Conservation (phyloP, 2,113 vertebrate species). For the Scortum barcoo region DNA sequence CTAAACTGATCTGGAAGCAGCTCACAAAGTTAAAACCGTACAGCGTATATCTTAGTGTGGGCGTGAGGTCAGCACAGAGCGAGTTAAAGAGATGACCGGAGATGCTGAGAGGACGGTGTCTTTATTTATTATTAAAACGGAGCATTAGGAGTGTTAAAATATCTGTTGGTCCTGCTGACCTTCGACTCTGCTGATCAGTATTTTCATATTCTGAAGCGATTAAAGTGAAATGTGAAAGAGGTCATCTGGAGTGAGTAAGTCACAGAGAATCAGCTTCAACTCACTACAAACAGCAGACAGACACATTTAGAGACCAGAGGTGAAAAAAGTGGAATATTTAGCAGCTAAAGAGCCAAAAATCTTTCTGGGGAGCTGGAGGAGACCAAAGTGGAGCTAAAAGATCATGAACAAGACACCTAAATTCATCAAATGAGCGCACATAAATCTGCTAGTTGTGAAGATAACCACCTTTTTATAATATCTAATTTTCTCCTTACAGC, state of each 20-base stretch:
- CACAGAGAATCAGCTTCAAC: neutral
- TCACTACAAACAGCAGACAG: too few relatives aligned
- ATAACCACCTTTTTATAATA: neutral
- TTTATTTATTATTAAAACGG: conserved; percentile 18
- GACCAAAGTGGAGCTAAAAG: neutral
- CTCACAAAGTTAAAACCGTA: neutral
- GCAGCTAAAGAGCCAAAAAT: too few relatives aligned
- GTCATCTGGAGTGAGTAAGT: too few relatives aligned
- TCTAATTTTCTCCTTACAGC: too few relatives aligned
- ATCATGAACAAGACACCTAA: neutral
- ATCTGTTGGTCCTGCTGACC: neutral
- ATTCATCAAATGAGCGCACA: neutral
- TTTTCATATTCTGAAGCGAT: neutral
- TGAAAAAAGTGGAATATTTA: neutral
- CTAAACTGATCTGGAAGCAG: neutral
- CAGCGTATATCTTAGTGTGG: neutral
- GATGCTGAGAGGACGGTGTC: neutral
- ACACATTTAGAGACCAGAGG: neutral
- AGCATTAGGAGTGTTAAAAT: neutral
- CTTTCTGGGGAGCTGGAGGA: neutral
- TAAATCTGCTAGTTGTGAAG: neutral
- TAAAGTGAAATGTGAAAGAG: neutral
- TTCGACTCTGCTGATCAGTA: too few relatives aligned
- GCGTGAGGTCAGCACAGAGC: neutral
- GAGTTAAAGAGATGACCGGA: neutral